Evolutionary conservation across 1,140 invertebrate genomes (phyloP), one percentile per base, ranked within the genome.

Genomic region (Ceratosolen fusciceps): DNA sequence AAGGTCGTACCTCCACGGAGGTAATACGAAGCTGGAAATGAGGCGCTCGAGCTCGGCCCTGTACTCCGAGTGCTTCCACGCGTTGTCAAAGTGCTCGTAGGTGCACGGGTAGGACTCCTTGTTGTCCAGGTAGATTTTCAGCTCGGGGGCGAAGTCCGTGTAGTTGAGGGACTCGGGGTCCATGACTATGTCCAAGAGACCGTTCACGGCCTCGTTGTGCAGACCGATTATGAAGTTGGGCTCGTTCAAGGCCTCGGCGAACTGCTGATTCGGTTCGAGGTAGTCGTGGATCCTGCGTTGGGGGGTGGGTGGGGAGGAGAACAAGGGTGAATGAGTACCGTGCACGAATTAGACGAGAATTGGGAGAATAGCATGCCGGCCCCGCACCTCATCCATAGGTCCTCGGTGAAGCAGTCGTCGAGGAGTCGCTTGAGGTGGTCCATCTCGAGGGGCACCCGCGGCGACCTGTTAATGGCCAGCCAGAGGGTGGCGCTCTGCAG

Each of bases 141-240:
- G 90, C 52, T 93, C 91, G 1, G 88, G 80, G 0, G 93, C 90
- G 81, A 93, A 92, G 81, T 88, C 86, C 0, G 90, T 89, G 56
- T 90, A 90, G 43, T 88, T 83, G 12, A 87, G 79, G 0, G 84
- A 85, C 54, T 91, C 84, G 19, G 92, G 89, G 88, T 94, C 91
- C 29, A 92, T 89, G n/a, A 93, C 86, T 56, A 95, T 91, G 37
- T 91, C 84, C n/a, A 90, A 92, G 26, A 95, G 83, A 81, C 92
- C 92, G 68, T 89, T 87, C 5, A 95, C 90, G 49, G 92, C 93
- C 82, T 92, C 90, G 84, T 95, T 95, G 81, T 94, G 94, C 47
- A 94, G 86, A 43, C 91, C 85, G 26, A 93, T 91, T 5, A 94
- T 89, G 80, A 92, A 92, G 78, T 92, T 90, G 0, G 93, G 91